These are phyloP conservation scores for Labeo rohita DNA, from an alignment of 2,113 vertebrate species.

Conservation along the genomic window DNA sequence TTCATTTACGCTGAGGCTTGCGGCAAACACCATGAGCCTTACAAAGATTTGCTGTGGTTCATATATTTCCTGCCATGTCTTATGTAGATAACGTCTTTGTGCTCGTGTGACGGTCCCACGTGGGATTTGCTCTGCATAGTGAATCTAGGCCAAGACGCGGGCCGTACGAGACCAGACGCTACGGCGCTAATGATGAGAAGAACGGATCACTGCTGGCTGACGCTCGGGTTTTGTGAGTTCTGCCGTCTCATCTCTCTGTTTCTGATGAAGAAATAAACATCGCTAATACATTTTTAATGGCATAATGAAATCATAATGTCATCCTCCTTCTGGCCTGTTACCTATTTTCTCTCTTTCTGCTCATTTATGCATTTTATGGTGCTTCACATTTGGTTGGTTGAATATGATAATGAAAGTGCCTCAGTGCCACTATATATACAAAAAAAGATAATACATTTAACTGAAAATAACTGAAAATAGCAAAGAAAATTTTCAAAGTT, in stretches of 20 bases:
- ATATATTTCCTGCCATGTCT: slow-evolving; percentile 32
- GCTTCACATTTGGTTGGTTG: not conserved
- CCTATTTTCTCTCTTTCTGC: not conserved
- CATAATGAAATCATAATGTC: not conserved
- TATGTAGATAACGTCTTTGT: slow-evolving; percentile 15
- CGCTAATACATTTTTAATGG: slow-evolving; percentile 31
- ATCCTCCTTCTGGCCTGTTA: slow-evolving; percentile 11
- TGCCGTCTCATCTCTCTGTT: slow-evolving; percentile 15
- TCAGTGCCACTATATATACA: not conserved
- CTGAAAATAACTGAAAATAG: too few relatives aligned
- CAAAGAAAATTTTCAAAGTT: too few relatives aligned
- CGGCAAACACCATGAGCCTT: not conserved
- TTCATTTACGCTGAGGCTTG: not conserved
- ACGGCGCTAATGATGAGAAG: slow-evolving; percentile 33
- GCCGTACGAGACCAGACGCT: not conserved
- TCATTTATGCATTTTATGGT: not conserved
- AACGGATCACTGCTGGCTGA: slow-evolving; percentile 31
- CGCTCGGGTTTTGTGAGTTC: not conserved
- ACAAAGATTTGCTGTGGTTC: slow-evolving; percentile 20
- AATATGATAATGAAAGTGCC: not conserved
- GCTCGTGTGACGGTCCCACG: slow-evolving; percentile 25
- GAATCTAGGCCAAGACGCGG: slow-evolving; percentile 39
- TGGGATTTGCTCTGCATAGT: not conserved
- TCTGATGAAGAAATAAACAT: slow-evolving; percentile 31
- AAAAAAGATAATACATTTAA: not conserved